phyloP scores from a whole-genome alignment of 2,888 invertebrate species.

The Eupithecia exiguata region DNA sequence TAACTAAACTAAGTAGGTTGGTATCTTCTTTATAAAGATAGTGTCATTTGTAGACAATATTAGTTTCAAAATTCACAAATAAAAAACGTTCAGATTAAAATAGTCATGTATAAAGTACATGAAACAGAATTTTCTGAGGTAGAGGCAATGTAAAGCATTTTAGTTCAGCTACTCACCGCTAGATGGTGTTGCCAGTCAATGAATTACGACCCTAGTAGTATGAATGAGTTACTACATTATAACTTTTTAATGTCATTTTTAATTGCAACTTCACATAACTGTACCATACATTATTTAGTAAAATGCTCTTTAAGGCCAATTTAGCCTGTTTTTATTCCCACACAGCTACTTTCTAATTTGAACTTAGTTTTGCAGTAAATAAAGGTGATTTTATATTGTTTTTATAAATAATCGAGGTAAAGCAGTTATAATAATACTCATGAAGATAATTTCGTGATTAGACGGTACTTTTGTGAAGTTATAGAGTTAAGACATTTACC shows the following conservation, averaged over 20 bases:
- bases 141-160: background rate
- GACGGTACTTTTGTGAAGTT: constrained; percentile 4
- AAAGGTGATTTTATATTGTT: constrained; percentile 15
- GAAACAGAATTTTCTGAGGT: too few relatives aligned
- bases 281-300: constrained; percentile 19
- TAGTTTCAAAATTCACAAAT: background rate
- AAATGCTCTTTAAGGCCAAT: constrained; percentile 18
- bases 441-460: constrained; percentile 18
- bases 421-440: constrained; percentile 14
- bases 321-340: constrained; percentile 24
- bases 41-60: background rate
- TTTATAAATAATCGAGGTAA: constrained; percentile 11
- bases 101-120: too few relatives aligned
- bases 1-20: too few relatives aligned
- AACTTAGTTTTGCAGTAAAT: constrained; percentile 1
- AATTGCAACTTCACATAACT: constrained; percentile 27
- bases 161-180: constrained; percentile 51
- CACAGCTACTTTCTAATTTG: constrained; percentile 4
- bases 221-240: constrained; percentile 23
- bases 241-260: constrained; percentile 29
- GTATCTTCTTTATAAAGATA: too few relatives aligned
- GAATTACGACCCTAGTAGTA: background rate
- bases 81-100: background rate
- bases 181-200: constrained; percentile 58
- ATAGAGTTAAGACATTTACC: constrained; percentile 6